A percentile compares a stretch with the other conserved stretches of the same genome.
These are phyloP conservation scores for Terrapene triunguis DNA, from an alignment of 2,113 vertebrate genomes.

Conservation along the genomic window DNA sequence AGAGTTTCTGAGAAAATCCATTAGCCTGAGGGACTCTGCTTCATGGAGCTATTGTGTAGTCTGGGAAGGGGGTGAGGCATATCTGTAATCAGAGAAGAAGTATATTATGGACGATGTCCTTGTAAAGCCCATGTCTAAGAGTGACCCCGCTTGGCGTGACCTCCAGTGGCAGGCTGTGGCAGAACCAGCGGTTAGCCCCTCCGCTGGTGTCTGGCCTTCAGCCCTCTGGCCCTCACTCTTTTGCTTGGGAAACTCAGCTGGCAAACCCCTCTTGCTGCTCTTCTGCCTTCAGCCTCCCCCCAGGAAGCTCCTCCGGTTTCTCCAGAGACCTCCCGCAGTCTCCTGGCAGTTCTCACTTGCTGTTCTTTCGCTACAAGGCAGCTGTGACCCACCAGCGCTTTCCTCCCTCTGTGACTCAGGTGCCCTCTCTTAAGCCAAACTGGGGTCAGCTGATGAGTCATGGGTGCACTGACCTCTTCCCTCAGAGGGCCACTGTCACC, in stretches of 20 bases:
- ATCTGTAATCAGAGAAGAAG: not conserved
- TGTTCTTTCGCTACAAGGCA: not conserved
- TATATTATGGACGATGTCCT: not conserved
- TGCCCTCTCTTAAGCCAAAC: not conserved
- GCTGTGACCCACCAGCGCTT: not conserved
- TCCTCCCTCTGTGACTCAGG: not conserved
- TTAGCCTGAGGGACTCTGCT: not conserved
- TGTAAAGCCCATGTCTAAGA: accelerated
- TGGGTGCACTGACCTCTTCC: not conserved
- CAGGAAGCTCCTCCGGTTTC: not conserved
- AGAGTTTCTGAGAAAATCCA: not conserved
- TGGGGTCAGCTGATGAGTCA: not conserved
- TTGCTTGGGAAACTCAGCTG: not conserved
- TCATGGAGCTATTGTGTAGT: accelerated
- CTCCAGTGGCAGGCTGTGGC: not conserved
- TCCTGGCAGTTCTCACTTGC: too few species aligned
- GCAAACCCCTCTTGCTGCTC: not conserved
- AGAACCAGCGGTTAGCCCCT: not conserved
- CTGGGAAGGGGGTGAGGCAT: not conserved
- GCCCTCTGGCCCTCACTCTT: not conserved
- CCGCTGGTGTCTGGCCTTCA: not conserved
- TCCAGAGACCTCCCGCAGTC: not conserved
- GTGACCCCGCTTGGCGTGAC: not conserved
- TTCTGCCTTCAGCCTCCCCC: not conserved
- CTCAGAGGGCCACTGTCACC: not conserved